Evolutionary conservation across 2,888 invertebrate genomes (phyloP).

Genomic region (Tortrix viridana): DNA sequence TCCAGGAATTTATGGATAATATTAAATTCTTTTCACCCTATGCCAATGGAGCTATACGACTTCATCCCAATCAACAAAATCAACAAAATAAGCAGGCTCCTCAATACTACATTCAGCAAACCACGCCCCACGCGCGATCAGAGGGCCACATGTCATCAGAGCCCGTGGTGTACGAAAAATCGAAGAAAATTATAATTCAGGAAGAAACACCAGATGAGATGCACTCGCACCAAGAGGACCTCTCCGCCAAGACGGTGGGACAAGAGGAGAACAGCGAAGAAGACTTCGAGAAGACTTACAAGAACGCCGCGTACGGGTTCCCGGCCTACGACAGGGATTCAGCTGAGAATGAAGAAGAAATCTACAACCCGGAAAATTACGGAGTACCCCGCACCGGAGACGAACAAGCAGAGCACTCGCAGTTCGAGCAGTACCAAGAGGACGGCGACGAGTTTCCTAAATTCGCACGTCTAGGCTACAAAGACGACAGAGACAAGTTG

Average conservation of each 20-base stretch:
- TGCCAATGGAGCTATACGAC: constrained; percentile 59
- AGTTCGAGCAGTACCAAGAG: constrained; percentile 68
- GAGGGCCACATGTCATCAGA: constrained; percentile 45
- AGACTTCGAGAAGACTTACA: constrained; percentile 76
- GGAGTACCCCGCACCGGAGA: constrained; percentile 56
- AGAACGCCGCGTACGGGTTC: constrained; percentile 74
- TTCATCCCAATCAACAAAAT: constrained; percentile 62
- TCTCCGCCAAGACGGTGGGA: constrained; percentile 59
- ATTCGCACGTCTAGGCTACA: constrained; percentile 62
- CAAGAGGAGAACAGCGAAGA: constrained; percentile 74
- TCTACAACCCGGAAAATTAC: constrained; percentile 67
- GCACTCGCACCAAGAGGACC: constrained; percentile 60
- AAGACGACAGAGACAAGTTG: constrained; percentile 66
- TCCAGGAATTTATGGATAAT: constrained; percentile 66
- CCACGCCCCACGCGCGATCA: constrained; percentile 41
- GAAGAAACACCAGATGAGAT: constrained; percentile 66
- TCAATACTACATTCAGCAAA: constrained; percentile 41
- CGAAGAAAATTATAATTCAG: constrained; percentile 65
- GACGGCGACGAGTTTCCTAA: constrained; percentile 68
- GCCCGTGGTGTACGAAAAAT: constrained; percentile 63
- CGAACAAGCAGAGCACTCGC: constrained; percentile 57
- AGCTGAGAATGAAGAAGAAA: constrained; percentile 63
- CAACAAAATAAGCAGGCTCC: constrained; percentile 42
- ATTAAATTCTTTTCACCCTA: constrained; percentile 55
- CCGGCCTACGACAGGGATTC: constrained; percentile 62